Evolutionary conservation across 2,113 vertebrate species (phyloP).

Genomic region (human (Homo sapiens)): DNA sequence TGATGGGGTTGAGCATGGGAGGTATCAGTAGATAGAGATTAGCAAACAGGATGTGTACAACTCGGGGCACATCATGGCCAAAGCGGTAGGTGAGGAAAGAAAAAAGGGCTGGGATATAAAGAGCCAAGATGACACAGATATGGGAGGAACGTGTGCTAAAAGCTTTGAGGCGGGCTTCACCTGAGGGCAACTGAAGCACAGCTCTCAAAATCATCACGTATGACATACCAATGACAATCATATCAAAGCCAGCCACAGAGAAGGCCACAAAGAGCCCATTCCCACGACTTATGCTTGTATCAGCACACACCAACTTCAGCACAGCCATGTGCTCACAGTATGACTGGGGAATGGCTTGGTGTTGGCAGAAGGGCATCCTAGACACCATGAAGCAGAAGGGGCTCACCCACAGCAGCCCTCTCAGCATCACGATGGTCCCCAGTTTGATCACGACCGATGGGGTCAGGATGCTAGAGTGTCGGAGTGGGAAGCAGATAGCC

Average conservation of each 20-base stretch:
- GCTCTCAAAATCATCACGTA: slow-evolving; percentile 64
- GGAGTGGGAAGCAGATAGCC: slow-evolving; percentile 70
- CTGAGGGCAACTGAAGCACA: slow-evolving; percentile 37
- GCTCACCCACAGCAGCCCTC: slow-evolving; percentile 59
- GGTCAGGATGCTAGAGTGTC: slow-evolving; percentile 64
- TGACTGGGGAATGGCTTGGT: slow-evolving; percentile 58
- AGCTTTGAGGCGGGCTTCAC: slow-evolving; percentile 54
- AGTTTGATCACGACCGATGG: slow-evolving; percentile 35
- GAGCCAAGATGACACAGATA: slow-evolving; percentile 62
- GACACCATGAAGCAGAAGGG: slow-evolving; percentile 65
- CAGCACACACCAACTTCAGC: slow-evolving; percentile 70
- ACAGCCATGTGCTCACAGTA: slow-evolving; percentile 78
- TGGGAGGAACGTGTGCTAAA: slow-evolving; percentile 70
- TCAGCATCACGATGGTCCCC: slow-evolving; percentile 25
- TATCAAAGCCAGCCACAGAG: slow-evolving; percentile 24
- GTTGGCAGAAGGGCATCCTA: slow-evolving; percentile 64
- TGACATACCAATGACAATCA: slow-evolving; percentile 43
- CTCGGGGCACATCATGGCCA: slow-evolving; percentile 37
- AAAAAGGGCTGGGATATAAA: slow-evolving; percentile 68
- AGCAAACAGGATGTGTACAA: slow-evolving; percentile 60
- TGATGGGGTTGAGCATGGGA: slow-evolving; percentile 74
- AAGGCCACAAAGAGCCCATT: slow-evolving; percentile 59
- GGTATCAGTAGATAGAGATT: slow-evolving; percentile 75
- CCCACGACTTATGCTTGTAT: not conserved
- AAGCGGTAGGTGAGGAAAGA: slow-evolving; percentile 46